These are phyloP conservation scores for Balearica regulorum DNA, from an alignment of 2,797 vertebrate genomes.

Conservation along the genomic window DNA sequence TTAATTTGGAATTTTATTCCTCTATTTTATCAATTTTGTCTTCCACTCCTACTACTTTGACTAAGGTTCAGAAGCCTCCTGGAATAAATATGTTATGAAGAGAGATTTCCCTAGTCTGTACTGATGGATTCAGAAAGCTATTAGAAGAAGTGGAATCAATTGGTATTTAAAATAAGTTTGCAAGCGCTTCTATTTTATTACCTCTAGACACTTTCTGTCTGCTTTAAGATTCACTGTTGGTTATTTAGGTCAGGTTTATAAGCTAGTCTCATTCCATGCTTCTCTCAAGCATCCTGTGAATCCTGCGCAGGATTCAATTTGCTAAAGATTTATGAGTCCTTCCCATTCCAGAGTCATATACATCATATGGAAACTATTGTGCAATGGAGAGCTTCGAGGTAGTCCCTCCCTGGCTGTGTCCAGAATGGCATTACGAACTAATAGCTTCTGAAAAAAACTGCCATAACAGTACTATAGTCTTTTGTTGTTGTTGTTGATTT, in stretches of 20 bases:
- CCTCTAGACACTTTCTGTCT: neutral
- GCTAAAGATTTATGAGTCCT: conserved; percentile 36
- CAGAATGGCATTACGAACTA: neutral
- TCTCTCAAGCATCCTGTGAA: neutral
- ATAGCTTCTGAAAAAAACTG: neutral
- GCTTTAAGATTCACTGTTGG: neutral
- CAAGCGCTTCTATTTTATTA: neutral
- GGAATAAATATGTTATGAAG: neutral
- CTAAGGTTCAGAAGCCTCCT: neutral
- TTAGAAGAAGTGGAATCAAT: neutral
- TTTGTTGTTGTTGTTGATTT: neutral
- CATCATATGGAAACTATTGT: conserved; percentile 35
- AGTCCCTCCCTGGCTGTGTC: neutral
- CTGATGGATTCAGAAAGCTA: neutral
- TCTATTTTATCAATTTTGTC: neutral
- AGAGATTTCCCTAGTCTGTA: neutral
- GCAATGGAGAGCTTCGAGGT: neutral
- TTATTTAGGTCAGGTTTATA: conserved; percentile 33
- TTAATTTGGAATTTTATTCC: neutral
- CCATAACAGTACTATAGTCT: neutral
- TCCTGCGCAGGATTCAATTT: conserved; percentile 7
- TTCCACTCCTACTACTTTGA: neutral
- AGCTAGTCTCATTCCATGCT: neutral
- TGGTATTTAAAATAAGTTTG: neutral
- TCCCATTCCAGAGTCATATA: neutral